These are phyloP conservation scores for Colletes gigas DNA, from an alignment of 1,140 invertebrate species.

Conservation along the genomic window DNA sequence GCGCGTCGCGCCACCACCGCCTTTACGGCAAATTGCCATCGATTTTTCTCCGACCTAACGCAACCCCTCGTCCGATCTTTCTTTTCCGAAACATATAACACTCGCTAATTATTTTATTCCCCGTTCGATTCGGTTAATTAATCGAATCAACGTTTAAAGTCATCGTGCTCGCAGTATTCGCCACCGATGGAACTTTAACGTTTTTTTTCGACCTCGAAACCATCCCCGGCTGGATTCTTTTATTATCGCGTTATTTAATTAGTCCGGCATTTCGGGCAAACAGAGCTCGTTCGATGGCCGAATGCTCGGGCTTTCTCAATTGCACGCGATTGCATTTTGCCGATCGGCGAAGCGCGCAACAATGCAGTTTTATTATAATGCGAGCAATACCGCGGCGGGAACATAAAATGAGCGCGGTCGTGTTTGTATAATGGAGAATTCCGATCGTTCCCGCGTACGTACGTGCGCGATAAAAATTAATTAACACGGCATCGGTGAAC, in stretches of 20 bases:
- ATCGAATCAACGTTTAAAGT: conserved; percentile 5
- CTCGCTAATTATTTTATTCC: not conserved
- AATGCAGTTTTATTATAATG: conserved; percentile 60
- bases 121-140: not conserved
- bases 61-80: not conserved
- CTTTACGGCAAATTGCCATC: conserved; percentile 17
- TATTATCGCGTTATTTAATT: conserved; percentile 48
- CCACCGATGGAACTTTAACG: not conserved
- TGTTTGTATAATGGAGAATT: conserved; percentile 49
- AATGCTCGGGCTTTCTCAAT: conserved; percentile 49
- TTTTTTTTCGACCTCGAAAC: not conserved
- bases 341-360: conserved; percentile 50
- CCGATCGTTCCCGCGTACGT: conserved; percentile 44
- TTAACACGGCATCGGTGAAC: conserved; percentile 55
- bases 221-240: not conserved
- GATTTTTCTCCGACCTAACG: conserved; percentile 7
- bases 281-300: conserved; percentile 44
- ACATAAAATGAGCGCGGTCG: conserved; percentile 14
- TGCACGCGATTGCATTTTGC: conserved; percentile 52
- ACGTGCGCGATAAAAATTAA: conserved; percentile 63
- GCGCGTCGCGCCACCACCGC: conserved; percentile 16
- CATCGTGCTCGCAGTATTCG: not conserved
- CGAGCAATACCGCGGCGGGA: conserved; percentile 16
- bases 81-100: not conserved
- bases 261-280: conserved; percentile 33